Base-by-base conservation (phyloP, 2,888 invertebrate genomes). In the Uropetala carovei region DNA sequence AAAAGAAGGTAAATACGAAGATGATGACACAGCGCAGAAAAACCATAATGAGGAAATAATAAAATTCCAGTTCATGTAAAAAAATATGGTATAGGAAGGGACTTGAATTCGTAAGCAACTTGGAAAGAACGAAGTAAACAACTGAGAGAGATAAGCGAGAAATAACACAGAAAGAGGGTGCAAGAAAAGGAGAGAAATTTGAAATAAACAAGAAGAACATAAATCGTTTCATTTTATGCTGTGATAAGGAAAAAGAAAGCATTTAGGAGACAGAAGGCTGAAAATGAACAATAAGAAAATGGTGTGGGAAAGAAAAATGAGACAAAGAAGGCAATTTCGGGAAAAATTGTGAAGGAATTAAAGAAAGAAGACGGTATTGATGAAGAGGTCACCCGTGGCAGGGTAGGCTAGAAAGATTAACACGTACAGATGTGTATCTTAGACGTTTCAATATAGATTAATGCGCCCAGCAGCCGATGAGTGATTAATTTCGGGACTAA, bases 371-470 rank as follows among this genome's bases (percentile, higher is more conserved):
- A 68, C 16, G 1, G 43, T 68, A 68, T n/a, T 68, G 68, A 68
- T 68, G 68, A 68, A 68, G 68, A n/a, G 68, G n/a, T 68, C 68
- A 68, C 68, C 5, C 9, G n/a, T 68, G 68, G 18, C 22, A 18
- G 64, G 64, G 64, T 64, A n/a, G 64, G 16, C 5, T 64, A 64
- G 16, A 27, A 22, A 14, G 86, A 64, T 86, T 86, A 86, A 86
- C 86, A 86, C 60, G 86, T 60, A 60, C 59, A 64, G 86, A 86
- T 86, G 86, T 86, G 60, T 86, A 86, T 86, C 86, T 86, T 60
- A 86, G 86, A 86, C 86, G 60, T 86, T 60, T 60, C 60, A 86
- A 86, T 86, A 60, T 57, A 86, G 86, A 86, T 86, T 86, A 86
- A 86, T 60, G 60, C 60, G 86, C 59, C 60, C 86, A 60, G 60